phyloP scores from a whole-genome alignment of 2,113 vertebrate genomes.

The Ceyx margarethae region DNA sequence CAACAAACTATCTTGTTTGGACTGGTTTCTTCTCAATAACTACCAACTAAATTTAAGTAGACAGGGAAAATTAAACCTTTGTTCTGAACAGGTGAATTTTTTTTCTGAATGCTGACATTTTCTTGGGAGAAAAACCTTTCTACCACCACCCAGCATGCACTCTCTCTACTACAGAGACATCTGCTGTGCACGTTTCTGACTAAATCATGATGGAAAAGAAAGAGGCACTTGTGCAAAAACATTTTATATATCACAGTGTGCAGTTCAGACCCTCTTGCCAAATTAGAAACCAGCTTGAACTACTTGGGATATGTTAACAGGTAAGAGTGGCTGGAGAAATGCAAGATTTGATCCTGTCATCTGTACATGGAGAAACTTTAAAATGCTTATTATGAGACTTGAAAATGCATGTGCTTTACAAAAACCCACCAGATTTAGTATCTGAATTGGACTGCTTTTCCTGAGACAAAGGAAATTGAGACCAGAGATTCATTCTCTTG shows the following conservation, averaged over 20 bases:
- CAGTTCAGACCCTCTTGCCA: not conserved
- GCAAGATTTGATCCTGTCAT: not conserved
- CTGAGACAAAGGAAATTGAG: not conserved
- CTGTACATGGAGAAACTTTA: not conserved
- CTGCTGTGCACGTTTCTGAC: not conserved
- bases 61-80: conserved; percentile 17
- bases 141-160: not conserved
- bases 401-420: not conserved
- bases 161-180: not conserved
- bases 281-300: not conserved
- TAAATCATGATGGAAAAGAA: not conserved
- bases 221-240: not conserved
- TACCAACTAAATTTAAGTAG: not conserved
- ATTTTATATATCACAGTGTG: fast-evolving
- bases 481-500: not conserved
- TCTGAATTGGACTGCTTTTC: not conserved
- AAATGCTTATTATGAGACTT: not conserved
- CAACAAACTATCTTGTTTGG: not conserved
- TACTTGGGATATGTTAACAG: not conserved
- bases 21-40: not conserved
- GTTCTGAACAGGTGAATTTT: conserved; percentile 25
- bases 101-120: conserved; percentile 39
- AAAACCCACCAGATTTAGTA: not conserved
- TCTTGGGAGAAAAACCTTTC: not conserved
- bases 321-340: not conserved